phyloP scores from a whole-genome alignment of 2,113 vertebrate species.

The Spermophilus dauricus region DNA sequence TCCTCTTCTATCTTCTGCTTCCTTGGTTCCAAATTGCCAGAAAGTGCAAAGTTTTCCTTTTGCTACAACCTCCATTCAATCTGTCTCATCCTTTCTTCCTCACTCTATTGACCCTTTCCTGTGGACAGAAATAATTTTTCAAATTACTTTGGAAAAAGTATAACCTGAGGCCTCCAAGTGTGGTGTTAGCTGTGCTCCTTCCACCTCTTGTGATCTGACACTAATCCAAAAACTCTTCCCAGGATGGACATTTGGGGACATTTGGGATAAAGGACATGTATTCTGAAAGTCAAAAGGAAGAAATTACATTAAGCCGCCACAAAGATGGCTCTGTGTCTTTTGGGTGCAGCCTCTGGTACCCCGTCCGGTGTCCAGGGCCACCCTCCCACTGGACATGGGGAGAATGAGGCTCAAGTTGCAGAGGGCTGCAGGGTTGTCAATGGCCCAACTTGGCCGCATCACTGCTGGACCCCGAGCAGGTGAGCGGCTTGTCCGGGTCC shows the following conservation, averaged over 20 bases:
- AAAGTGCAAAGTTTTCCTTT: neutral
- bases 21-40: neutral
- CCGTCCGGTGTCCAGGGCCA: no score
- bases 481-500: no score
- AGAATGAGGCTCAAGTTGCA: no score
- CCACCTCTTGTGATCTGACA: neutral
- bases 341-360: no score
- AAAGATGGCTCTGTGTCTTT: no score
- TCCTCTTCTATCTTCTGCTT: neutral
- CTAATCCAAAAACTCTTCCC: neutral
- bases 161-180: neutral
- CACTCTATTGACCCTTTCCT: neutral
- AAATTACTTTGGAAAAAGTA: neutral
- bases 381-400: no score
- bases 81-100: neutral
- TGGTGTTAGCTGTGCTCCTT: neutral
- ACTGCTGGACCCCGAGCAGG: no score
- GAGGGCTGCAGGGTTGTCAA: no score
- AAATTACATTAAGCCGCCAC: neutral
- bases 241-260: neutral
- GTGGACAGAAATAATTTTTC: neutral
- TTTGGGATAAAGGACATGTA: neutral
- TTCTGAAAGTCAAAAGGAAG: neutral
- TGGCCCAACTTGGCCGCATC: no score
- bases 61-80: fast-evolving